A percentile compares a stretch with the other conserved stretches of the same genome.
Evolutionary conservation across 2,797 vertebrate species (phyloP).

Genomic region (Petrocephalus schoutedeni): DNA sequence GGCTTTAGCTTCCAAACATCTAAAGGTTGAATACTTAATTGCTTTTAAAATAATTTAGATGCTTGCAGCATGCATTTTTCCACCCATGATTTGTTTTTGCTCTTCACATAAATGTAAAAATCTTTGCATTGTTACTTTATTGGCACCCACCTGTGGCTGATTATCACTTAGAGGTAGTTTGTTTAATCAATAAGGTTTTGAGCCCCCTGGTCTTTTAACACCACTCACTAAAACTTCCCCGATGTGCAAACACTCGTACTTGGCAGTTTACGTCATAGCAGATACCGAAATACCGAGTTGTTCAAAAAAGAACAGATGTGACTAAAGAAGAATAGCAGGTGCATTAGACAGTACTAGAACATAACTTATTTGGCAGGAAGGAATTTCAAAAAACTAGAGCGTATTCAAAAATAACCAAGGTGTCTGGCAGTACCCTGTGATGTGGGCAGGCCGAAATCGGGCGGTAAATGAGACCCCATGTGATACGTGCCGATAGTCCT

Average conservation of each 20-base stretch:
- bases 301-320: not conserved
- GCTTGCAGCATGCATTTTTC: not conserved
- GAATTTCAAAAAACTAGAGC: not conserved
- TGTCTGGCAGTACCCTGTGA: not conserved
- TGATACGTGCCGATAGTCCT: not conserved
- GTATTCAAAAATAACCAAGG: not conserved
- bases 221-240: not conserved
- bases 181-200: not conserved
- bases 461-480: not conserved
- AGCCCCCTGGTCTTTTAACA: not conserved
- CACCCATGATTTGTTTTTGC: constrained; percentile 10
- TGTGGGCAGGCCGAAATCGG: not conserved
- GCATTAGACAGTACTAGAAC: not conserved
- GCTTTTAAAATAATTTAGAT: constrained; percentile 23
- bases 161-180: not conserved
- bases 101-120: not conserved
- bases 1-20: constrained; percentile 24
- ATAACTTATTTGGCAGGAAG: not conserved
- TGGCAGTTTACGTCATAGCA: not conserved
- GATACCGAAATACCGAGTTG: not conserved
- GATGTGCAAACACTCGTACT: not conserved
- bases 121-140: not conserved
- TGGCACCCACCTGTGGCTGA: not conserved
- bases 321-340: not conserved
- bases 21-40: constrained; percentile 42